These are phyloP conservation scores for Tetranychus truncatus DNA, from an alignment of 2,888 invertebrate genomes.

Conservation along the genomic window DNA sequence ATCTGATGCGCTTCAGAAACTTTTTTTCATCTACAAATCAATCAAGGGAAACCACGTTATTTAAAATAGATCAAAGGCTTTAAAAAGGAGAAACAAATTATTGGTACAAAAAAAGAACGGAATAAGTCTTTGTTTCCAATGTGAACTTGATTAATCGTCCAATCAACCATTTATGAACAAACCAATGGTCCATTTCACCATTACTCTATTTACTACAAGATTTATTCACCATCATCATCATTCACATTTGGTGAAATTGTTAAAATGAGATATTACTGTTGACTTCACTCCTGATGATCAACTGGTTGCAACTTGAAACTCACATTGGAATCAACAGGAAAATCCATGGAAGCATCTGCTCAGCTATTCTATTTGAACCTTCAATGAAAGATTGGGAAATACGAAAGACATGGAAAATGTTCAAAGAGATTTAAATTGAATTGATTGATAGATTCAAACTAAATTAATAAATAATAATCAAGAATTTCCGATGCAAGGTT, in stretches of 20 bases:
- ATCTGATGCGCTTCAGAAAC: not conserved
- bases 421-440: too few relatives aligned
- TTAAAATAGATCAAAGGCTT: not conserved
- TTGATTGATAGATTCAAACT: not conserved
- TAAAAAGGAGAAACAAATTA: too few relatives aligned
- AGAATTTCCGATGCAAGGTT: not conserved
- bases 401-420: too few relatives aligned
- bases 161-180: not conserved
- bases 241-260: too few relatives aligned
- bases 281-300: not conserved
- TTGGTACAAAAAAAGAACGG: not conserved
- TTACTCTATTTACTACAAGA: too few relatives aligned
- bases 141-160: not conserved
- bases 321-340: too few relatives aligned
- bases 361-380: too few relatives aligned
- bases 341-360: too few relatives aligned
- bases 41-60: not conserved
- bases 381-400: too few relatives aligned
- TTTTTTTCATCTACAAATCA: not conserved
- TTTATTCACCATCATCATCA: too few relatives aligned
- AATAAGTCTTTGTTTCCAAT: not conserved
- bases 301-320: not conserved
- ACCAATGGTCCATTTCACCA: not conserved
- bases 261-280: too few relatives aligned
- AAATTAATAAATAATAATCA: not conserved